These are phyloP conservation scores for Ceratoteleas bidentatus DNA, from an alignment of 1,140 invertebrate species.

Conservation along the genomic window DNA sequence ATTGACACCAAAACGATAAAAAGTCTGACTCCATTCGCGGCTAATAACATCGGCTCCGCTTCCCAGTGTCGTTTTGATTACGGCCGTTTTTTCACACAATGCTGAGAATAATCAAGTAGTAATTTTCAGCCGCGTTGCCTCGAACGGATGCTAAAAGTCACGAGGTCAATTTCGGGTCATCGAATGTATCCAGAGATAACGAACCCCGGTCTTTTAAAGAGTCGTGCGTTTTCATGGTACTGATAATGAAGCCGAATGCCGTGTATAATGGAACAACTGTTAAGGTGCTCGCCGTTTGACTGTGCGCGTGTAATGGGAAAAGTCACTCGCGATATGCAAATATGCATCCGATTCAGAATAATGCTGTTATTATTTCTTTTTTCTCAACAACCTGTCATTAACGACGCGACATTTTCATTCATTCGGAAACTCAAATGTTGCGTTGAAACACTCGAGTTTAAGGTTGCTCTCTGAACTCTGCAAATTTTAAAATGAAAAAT, in stretches of 20 bases:
- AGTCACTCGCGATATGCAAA: background rate
- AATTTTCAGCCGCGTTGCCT: constrained; percentile 51
- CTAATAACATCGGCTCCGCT: constrained; percentile 28
- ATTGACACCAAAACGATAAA: constrained; percentile 31
- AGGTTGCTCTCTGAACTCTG: no score
- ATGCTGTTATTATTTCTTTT: no score
- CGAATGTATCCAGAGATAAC: constrained; percentile 54
- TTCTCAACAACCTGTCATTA: no score
- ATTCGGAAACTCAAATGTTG: no score
- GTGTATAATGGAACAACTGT: constrained; percentile 16
- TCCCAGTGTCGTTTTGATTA: constrained; percentile 42
- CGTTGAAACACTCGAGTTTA: no score
- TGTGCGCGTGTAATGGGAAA: constrained; percentile 4
- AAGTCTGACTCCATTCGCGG: constrained; percentile 16
- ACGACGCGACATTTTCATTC: no score
- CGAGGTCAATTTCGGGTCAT: constrained; percentile 60
- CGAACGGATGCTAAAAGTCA: constrained; percentile 58
- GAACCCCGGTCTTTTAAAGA: constrained; percentile 34
- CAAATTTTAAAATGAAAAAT: no score
- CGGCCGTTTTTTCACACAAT: constrained; percentile 44
- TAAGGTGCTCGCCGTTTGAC: constrained; percentile 4
- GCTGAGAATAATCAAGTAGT: constrained; percentile 59
- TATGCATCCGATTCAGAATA: background rate
- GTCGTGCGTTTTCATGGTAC: constrained; percentile 18
- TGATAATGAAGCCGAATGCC: constrained; percentile 11